Base-by-base conservation (phyloP, 2,113 vertebrate genomes). In the Oplegnathus fasciatus region DNA sequence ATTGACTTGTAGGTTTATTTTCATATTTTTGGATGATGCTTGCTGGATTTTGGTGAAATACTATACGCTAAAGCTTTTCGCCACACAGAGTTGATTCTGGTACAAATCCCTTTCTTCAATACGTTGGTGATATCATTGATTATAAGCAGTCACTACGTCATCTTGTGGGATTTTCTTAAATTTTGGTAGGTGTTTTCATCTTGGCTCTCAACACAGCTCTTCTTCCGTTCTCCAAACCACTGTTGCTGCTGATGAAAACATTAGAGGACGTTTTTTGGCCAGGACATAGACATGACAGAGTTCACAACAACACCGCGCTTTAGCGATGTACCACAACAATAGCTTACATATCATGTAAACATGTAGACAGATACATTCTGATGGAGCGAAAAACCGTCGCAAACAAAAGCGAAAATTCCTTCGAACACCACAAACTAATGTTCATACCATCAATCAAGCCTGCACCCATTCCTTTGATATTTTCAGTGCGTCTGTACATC, bases 401-500 rank as follows among this genome's bases (percentile, higher is more conserved):
- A 40, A n/a, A 30, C 22, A 24, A 83, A 79, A 84, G 60, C 9
- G n/a, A 0, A 71, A 80, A 75, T 46, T 62, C 62, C 20, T 73
- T 50, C 28, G 2, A 32, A 42, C n/a, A 32, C 46, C 40, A 75
- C 42, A 48, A 76, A 65, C 68, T 46, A 40, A 84, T 37, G 77
- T 55, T 67, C 68, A 65, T 42, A 37, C 44, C 34, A 82, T 90
- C 76, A 74, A 75, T 85, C 67, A 72, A 72, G 79, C 66, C 24
- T 57, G 42, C 69, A 57, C n/a, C 30, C 62, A 71, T 60, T 74
- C 54, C 76, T 81, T 75, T 88, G 88, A 89, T 86, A 88, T 40
- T 46, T 88, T 89, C 79, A 57, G 79, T 4, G 64, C 55, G 88
- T 80, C 75, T 82, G 72, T 75, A 75, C 71, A 58, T 89, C 85